A percentile compares a stretch with the other conserved stretches of the same genome.
These are phyloP conservation scores for Coracias cyanogaster DNA, from an alignment of 2,797 vertebrate genomes.

Conservation along the genomic window DNA sequence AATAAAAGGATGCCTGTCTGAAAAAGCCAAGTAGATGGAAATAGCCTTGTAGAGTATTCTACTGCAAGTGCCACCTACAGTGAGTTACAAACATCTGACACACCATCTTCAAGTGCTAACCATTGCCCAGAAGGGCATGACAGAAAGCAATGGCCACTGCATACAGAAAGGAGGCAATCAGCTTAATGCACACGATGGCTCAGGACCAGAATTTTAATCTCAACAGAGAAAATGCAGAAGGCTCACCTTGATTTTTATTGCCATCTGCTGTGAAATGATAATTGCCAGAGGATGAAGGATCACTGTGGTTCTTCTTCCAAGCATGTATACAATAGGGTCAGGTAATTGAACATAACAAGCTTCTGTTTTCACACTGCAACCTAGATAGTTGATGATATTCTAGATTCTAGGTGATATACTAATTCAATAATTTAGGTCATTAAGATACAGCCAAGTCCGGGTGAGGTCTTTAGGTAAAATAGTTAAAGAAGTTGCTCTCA, in stretches of 20 bases:
- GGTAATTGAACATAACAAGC: background rate
- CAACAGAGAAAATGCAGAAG: background rate
- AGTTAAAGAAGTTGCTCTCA: background rate
- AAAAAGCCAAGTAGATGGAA: background rate
- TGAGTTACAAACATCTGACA: background rate
- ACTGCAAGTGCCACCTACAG: too few species aligned
- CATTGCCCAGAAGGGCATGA: background rate
- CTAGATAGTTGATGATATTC: background rate
- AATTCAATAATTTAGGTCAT: background rate
- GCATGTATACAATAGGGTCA: background rate
- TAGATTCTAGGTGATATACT: background rate
- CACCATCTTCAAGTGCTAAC: background rate
- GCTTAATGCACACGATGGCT: background rate
- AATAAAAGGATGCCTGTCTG: background rate
- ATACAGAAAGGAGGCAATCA: background rate
- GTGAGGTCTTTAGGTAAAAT: background rate
- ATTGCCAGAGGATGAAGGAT: background rate
- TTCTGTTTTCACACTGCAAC: background rate
- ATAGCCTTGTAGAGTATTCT: background rate
- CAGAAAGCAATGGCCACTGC: background rate
- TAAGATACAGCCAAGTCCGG: background rate
- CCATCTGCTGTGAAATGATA: background rate
- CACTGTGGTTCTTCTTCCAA: background rate
- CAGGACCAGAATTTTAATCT: background rate
- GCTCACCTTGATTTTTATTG: background rate